Base-by-base conservation (phyloP, 64 coral and sea anemone species). In the Montipora efflorescens region DNA sequence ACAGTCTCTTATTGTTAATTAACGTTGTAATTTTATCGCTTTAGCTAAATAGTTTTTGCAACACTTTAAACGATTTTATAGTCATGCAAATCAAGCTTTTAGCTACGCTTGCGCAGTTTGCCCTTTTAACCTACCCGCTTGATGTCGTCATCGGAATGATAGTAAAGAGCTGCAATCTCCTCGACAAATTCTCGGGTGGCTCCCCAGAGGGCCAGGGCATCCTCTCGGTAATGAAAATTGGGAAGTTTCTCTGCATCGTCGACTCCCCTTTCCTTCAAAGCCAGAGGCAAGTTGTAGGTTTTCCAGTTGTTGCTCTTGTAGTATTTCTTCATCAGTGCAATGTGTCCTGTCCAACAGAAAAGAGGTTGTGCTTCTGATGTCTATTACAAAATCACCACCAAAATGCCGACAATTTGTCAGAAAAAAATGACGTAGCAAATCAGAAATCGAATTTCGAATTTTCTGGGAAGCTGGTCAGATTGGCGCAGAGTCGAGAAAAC, bases 151-250 rank as follows among this genome's bases (percentile, higher is more conserved):
- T 98, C 90, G 4, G 79, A 52, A 2, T 64, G 47, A 59, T 95
- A 98, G 53, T 87, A 98, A 8, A 87, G 72, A 2, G 62, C 21
- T 19, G 90, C 7, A 48, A 95, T 68, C 15, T 95, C 90, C 19
- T 67, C 53, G 64, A 98, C 74, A 43, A 98, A 98, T 57, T 68
- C 66, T 14, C 50, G 72, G 2, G 90, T 92, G 4, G 93, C 79
- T 14, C 88, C 48, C 96, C 96, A 98, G 16, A 95, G 59, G 22
- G 47, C 59, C 22, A 98, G 66, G 15, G 90, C 93, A 75, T 98
- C 96, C 11, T 98, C 93, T 64, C 96, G 93, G 82, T 98, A 98
- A 21, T 93, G 77, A 22, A 93, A 98, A 61, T 95, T 93, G n/a
- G 93, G 96, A 4, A 98, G 87, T 74, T 95, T 98, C 4, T 90